Evolutionary conservation across 2,888 invertebrate species (phyloP), one percentile per base, ranked within the genome.

Genomic region (Pandemis cinnamomeana): DNA sequence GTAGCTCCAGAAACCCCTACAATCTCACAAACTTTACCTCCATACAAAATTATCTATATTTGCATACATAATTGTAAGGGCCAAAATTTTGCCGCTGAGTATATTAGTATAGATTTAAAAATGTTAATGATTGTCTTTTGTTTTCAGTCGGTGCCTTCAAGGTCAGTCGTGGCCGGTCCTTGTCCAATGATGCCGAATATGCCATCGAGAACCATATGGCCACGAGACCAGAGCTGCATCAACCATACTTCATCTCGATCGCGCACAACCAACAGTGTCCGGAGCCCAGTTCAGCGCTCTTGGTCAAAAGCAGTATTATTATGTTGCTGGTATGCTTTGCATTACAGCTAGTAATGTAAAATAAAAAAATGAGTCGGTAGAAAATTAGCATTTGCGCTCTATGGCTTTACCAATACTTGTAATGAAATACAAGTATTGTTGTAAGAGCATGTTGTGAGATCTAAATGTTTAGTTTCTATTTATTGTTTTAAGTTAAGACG

Each of bases 111-210:
- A 13, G 7, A 61, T 1, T 5, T 8, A 2, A 55, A 20, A 1
- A 11, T 36, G 27, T 36, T 36, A 36, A 36, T 60, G 27, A 36
- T 60, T 13, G 11, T 60, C 36, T 10, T 36, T 7, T 36, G 27
- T 60, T 82, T 80, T 1, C 84, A 94, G 94, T 94, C 66, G 86
- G 86, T 13, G 89, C 83, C 6, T 91, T 91, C 89, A 91, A 90
- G 77, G 81, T 94, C 7, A 94, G 94, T 74, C 85, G 93, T 4
- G 79, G 79, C 0, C 83, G 91, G 0, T 76, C 80, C 0, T 74
- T 92, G 79, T 75, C 86, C 0, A 41, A 53, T 0, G 71, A 75
- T 0, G 85, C 84, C 0, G 75, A 53, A 0, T 6, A 78, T 0
- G 83, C 81, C 7, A 89, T 93, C 73, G 79, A 84, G 71, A 4